A percentile compares a stretch with the other conserved stretches of the same genome.
Evolutionary conservation across 92 coral and sea anemone species (phyloP).

Genomic region (Scolanthus callimorphus): DNA sequence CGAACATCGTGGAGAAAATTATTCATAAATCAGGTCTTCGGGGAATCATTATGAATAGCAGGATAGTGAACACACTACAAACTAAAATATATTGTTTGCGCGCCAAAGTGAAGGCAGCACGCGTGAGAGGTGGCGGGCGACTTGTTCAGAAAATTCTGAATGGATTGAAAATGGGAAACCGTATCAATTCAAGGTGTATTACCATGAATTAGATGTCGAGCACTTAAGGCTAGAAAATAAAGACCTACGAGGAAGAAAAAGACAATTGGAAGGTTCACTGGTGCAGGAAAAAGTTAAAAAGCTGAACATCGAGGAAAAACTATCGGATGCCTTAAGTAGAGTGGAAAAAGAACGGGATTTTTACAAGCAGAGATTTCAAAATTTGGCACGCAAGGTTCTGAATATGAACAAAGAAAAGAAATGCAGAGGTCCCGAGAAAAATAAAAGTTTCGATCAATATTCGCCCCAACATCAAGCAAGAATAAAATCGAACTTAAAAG

Average conservation of each 20-base stretch:
- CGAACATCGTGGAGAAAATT: neutral
- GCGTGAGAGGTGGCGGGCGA: neutral
- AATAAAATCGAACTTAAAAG: conserved; percentile 4
- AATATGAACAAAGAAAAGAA: no score
- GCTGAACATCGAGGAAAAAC: no score
- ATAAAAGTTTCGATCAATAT: neutral
- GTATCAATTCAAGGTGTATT: neutral
- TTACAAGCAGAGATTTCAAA: conserved; percentile 44
- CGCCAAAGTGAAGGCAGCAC: neutral
- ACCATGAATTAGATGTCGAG: neutral
- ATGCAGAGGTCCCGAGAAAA: conserved; percentile 12
- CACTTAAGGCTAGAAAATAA: neutral
- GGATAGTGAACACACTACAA: neutral
- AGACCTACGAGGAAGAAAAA: no score
- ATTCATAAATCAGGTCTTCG: neutral
- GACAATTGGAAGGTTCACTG: neutral
- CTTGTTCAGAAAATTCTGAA: neutral
- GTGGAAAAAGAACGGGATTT: conserved; percentile 37
- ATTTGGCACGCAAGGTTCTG: conserved; percentile 37
- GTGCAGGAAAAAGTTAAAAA: neutral
- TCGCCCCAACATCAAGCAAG: conserved; percentile 2
- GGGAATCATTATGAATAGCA: neutral
- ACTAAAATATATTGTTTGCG: neutral
- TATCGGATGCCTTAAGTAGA: no score
- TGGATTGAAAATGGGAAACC: neutral